Percentiles rank a stretch among this genome's conserved stretches.
Evolutionary conservation across 2,888 invertebrate genomes (phyloP).

Genomic region (Leucoma salicis): DNA sequence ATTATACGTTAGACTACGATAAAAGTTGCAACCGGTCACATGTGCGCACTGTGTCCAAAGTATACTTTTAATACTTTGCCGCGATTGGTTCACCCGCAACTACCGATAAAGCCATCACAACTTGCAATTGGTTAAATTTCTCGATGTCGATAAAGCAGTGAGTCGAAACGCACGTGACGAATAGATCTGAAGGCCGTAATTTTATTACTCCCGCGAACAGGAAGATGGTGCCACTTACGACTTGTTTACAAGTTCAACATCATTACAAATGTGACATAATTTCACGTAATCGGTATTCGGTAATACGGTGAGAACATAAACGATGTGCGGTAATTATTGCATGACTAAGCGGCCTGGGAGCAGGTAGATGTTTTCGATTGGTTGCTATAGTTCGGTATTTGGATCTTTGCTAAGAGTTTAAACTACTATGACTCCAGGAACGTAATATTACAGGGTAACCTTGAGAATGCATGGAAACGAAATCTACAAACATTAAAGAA

Average conservation of each 20-base stretch:
- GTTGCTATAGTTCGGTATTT: no score
- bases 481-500: no score
- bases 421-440: no score
- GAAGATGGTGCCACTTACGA: slow-evolving; percentile 52
- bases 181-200: slow-evolving; percentile 35
- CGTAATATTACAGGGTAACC: no score
- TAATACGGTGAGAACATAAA: slow-evolving; percentile 12
- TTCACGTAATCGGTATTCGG: slow-evolving; percentile 49
- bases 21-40: slow-evolving; percentile 58
- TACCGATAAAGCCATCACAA: slow-evolving; percentile 41
- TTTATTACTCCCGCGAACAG: slow-evolving; percentile 6
- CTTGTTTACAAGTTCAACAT: slow-evolving; percentile 55
- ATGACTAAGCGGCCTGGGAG: slow-evolving; percentile 21
- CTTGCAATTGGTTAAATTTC: slow-evolving; percentile 44
- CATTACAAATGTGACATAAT: slow-evolving; percentile 62
- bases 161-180: slow-evolving; percentile 55
- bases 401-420: no score
- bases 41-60: slow-evolving; percentile 61
- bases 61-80: slow-evolving; percentile 30
- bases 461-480: no score
- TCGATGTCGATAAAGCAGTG: slow-evolving; percentile 48
- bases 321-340: slow-evolving; percentile 28
- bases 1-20: slow-evolving; percentile 23
- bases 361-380: no score
- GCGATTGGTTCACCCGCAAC: slow-evolving; percentile 49